Base-by-base conservation (phyloP, 37 sponge, comb jelly and placozoan species). In the Amphimedon queenslandica region DNA sequence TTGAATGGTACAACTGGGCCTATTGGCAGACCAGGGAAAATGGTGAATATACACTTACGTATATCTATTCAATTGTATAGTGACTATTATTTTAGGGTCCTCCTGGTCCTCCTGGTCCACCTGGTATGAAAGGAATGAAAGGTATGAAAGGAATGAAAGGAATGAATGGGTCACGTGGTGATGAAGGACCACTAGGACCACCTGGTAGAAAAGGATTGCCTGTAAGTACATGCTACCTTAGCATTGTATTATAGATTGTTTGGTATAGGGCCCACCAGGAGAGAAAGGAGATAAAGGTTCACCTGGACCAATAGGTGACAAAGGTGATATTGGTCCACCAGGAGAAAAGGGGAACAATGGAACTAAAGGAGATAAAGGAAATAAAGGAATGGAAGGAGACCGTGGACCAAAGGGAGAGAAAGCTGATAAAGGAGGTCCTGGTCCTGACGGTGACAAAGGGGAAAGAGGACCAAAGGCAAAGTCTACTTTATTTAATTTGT, bases 1-100 rank as follows among this genome's bases (percentile, higher is more conserved):
- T 72, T 66, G 3, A 85, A 81, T 42, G 90, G 90, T 64, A 68
- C 64, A 28, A 63, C 36, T 57, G 85, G 77, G 40, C 40, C 74
- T 10, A 1, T 11, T 37, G 21, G 43, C 20, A n/a, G 20, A 67
- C 10, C 6, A 6, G 6, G 4, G 6, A 67, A 39, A 27, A 27
- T 38, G 6, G 16, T 27, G 13, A 38, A 10, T 20, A 8, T 31
- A 18, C n/a, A n/a, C 21, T 38, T 67, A 18, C n/a, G n/a, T n/a
- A n/a, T n/a, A n/a, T n/a, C n/a, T n/a, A n/a, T n/a, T n/a, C n/a
- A n/a, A n/a, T n/a, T n/a, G n/a, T n/a, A n/a, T n/a, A n/a, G n/a
- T n/a, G n/a, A 32, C 28, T 35, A 8, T 37, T 67, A 27, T 20
- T 58, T 27, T 41, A 76, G 77, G 78, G 78, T 16, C 58, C n/a